Conservation (phyloP, 1,140 invertebrate genomes). For the Drosophila rhopaloa region DNA sequence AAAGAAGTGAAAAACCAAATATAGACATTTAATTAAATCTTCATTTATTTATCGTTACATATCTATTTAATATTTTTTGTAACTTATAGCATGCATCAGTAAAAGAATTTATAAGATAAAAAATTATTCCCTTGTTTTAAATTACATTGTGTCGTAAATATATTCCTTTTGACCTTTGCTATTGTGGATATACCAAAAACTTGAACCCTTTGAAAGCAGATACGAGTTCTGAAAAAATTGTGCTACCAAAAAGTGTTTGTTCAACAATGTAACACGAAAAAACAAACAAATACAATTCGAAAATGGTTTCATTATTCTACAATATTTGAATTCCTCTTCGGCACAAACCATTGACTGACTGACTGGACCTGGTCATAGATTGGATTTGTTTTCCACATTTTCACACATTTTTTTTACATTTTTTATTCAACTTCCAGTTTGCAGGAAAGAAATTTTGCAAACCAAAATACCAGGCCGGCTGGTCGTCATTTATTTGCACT, state of each 20-base stretch:
- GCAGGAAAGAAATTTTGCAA: constrained; percentile 26
- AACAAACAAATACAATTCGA: constrained; percentile 15
- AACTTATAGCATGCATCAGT: no score
- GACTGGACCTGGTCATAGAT: constrained; percentile 36
- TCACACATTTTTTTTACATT: constrained; percentile 12
- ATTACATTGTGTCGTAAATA: not conserved
- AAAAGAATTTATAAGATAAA: no score
- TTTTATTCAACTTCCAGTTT: constrained; percentile 10
- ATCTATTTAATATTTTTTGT: not conserved
- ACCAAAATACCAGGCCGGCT: constrained; percentile 30
- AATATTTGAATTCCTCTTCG: constrained; percentile 59
- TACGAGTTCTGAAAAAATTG: constrained; percentile 1
- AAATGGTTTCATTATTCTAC: constrained; percentile 62
- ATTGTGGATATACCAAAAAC: constrained; percentile 1
- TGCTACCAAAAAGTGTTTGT: constrained; percentile 32
- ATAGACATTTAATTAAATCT: not conserved
- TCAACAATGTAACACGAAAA: constrained; percentile 35
- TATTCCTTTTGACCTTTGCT: no score
- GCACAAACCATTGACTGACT: constrained; percentile 27
- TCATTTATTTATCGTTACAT: not conserved
- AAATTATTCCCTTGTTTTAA: not conserved
- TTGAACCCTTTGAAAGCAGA: constrained; percentile 43
- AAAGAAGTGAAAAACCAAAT: no score
- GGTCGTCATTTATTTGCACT: constrained; percentile 50
- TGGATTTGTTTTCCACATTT: constrained; percentile 38